phyloP scores from a whole-genome alignment of 2,113 vertebrate species.

The Podilymbus podiceps region DNA sequence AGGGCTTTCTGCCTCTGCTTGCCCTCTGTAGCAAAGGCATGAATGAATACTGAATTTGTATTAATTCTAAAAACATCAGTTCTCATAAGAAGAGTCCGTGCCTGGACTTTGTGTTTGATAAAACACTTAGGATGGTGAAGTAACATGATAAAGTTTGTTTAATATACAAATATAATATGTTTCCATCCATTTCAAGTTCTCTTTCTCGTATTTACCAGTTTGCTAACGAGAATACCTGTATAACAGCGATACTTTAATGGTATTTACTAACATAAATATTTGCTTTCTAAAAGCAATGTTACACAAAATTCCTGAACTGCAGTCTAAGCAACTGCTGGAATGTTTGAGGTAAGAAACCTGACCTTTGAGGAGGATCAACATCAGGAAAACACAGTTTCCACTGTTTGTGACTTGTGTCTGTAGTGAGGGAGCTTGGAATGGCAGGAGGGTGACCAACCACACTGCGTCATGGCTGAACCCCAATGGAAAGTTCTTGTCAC shows the following conservation, averaged over 20 bases:
- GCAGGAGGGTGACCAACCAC: not conserved
- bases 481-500: not conserved
- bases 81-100: not conserved
- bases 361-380: constrained; percentile 45
- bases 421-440: not conserved
- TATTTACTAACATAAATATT: constrained; percentile 74
- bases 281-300: constrained; percentile 59
- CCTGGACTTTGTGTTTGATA: not conserved
- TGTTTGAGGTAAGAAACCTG: constrained; percentile 58
- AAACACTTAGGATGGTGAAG: not conserved
- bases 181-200: not conserved
- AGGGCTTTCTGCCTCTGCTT: not conserved
- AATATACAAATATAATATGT: not conserved
- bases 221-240: constrained; percentile 47
- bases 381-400: constrained; percentile 56
- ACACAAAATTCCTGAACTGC: constrained; percentile 49
- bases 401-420: constrained; percentile 44
- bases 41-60: not conserved
- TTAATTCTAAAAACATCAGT: not conserved
- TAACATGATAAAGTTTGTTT: not conserved
- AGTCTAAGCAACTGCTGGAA: constrained; percentile 61
- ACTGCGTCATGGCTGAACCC: not conserved
- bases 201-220: constrained; percentile 26
- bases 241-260: constrained; percentile 40
- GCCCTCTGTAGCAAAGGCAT: not conserved